A percentile compares a stretch with the other conserved stretches of the same genome.
phyloP scores from a whole-genome alignment of 2,888 invertebrate genomes.

The Euzophera pinguis region DNA sequence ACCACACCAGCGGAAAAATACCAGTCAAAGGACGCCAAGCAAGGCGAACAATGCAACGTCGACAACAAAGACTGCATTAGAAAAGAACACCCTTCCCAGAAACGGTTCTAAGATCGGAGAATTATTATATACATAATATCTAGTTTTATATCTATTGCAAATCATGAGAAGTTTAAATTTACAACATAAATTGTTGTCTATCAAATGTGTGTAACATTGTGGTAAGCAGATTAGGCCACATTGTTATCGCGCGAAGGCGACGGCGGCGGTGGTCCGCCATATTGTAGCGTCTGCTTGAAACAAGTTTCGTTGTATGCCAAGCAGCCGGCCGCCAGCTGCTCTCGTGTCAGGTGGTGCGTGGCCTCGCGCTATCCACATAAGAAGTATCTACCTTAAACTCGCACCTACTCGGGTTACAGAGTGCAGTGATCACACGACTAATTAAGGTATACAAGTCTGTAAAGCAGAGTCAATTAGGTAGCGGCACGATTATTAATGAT shows the following conservation, averaged over 20 bases:
- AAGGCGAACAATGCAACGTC: slow-evolving; percentile 27
- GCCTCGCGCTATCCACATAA: slow-evolving; percentile 55
- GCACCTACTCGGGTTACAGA: slow-evolving; percentile 23
- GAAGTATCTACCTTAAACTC: slow-evolving; percentile 28
- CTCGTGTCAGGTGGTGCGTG: slow-evolving; percentile 71
- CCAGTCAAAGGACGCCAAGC: slow-evolving; percentile 55
- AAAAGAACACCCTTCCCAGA: slow-evolving; percentile 45
- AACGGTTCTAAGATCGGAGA: slow-evolving; percentile 23
- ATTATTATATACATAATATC: background rate
- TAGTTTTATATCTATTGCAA: too few species aligned
- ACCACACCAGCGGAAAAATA: slow-evolving; percentile 58
- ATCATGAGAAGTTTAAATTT: slow-evolving; percentile 32
- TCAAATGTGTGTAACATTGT: slow-evolving; percentile 25
- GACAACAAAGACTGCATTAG: slow-evolving; percentile 26
- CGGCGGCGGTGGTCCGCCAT: slow-evolving; percentile 57
- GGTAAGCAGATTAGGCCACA: slow-evolving; percentile 14
- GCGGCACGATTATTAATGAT: slow-evolving; percentile 43
- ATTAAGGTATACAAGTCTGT: slow-evolving; percentile 34
- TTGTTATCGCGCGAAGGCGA: slow-evolving; percentile 22
- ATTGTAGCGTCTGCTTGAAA: slow-evolving; percentile 67
- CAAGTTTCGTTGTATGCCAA: slow-evolving; percentile 64
- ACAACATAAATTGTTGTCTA: slow-evolving; percentile 28
- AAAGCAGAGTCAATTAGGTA: slow-evolving; percentile 49
- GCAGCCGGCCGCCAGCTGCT: slow-evolving; percentile 71
- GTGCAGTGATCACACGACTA: slow-evolving; percentile 30